Conservation (phyloP, 2,113 vertebrate species). For the Chascanopsetta lugubris region DNA sequence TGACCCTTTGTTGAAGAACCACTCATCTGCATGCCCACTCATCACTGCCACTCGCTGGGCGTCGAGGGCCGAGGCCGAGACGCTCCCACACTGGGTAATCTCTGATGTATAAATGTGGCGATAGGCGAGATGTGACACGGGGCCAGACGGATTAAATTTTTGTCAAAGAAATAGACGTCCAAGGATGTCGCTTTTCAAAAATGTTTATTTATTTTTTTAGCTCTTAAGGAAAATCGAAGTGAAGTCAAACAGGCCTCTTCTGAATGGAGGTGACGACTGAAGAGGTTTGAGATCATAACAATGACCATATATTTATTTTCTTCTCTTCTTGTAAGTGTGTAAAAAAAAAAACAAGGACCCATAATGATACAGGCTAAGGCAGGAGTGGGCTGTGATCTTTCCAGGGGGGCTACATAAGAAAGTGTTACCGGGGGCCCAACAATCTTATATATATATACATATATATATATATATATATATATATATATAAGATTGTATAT, state of each 20-base stretch:
- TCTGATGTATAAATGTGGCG: slow-evolving; percentile 22
- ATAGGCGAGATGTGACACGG: background rate
- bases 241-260: background rate
- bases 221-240: background rate
- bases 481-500: too few species aligned
- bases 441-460: too few species aligned
- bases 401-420: too few species aligned
- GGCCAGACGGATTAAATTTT: too few species aligned
- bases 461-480: too few species aligned
- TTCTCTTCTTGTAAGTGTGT: too few species aligned
- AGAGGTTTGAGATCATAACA: background rate
- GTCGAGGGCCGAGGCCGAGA: slow-evolving; percentile 2
- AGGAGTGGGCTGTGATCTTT: too few species aligned
- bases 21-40: slow-evolving; percentile 43
- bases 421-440: too few species aligned
- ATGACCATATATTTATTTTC: background rate
- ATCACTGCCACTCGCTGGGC: slow-evolving; percentile 22
- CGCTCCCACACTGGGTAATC: slow-evolving; percentile 15
- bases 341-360: too few species aligned
- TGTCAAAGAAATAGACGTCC: background rate
- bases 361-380: too few species aligned
- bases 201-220: too few species aligned
- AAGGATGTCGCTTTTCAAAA: background rate
- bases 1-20: slow-evolving; percentile 37
- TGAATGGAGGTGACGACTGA: background rate